A percentile compares a stretch with the other conserved stretches of the same genome.
Conservation (phyloP, 2,113 vertebrate genomes). For the Piliocolobus tephrosceles region DNA sequence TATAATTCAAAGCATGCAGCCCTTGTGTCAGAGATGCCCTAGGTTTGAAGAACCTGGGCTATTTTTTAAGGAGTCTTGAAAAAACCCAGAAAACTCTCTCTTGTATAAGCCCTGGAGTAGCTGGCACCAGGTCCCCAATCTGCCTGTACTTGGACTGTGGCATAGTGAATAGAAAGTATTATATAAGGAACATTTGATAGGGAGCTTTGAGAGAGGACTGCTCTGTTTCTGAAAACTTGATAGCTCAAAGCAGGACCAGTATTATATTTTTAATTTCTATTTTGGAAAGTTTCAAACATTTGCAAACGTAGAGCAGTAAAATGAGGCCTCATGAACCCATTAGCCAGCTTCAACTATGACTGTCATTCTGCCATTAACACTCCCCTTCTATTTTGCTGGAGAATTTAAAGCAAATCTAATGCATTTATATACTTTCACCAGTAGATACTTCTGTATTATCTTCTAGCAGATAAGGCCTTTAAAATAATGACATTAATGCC, state of each 20-base stretch:
- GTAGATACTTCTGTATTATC: neutral
- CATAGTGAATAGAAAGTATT: neutral
- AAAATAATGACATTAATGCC: neutral
- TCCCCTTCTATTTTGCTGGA: neutral
- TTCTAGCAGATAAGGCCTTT: neutral
- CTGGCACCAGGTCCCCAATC: neutral
- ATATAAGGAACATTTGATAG: neutral
- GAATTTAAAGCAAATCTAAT: neutral
- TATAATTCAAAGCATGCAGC: neutral
- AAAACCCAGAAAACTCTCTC: neutral
- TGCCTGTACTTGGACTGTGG: neutral
- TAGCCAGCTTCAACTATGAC: neutral
- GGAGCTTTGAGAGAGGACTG: neutral
- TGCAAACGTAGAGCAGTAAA: neutral
- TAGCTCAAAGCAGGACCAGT: neutral
- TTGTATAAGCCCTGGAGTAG: neutral
- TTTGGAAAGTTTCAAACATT: neutral
- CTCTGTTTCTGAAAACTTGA: neutral
- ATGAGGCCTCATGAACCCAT: neutral
- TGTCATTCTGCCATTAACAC: neutral
- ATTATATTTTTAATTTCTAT: neutral
- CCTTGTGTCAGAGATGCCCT: neutral
- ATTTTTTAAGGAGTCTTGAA: neutral
- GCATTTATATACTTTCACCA: neutral
- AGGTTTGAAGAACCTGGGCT: neutral